A percentile compares a stretch with the other conserved stretches of the same genome.
Evolutionary conservation across 2,888 invertebrate genomes (phyloP).

Genomic region (Leptodirus hochenwartii): DNA sequence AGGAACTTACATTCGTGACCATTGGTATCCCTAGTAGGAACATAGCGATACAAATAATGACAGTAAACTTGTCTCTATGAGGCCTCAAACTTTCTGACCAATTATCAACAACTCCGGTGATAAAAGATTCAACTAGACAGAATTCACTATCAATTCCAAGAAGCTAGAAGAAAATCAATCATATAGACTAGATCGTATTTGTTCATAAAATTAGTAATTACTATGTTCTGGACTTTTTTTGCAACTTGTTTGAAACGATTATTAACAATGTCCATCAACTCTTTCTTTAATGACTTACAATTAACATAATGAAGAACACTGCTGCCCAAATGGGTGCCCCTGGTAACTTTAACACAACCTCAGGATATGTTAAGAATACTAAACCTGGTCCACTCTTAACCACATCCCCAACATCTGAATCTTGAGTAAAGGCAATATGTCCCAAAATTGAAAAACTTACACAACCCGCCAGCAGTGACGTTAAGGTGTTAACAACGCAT

Average conservation of each 20-base stretch:
- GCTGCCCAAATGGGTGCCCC: constrained; percentile 52
- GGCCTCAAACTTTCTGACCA: constrained; percentile 36
- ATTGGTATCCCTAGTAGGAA: constrained; percentile 75
- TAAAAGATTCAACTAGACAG: constrained; percentile 43
- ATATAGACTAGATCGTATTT: too few relatives aligned
- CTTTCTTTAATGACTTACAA: constrained; percentile 28
- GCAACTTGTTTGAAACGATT: too few relatives aligned
- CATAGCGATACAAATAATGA: constrained; percentile 58
- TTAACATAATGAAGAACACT: constrained; percentile 56
- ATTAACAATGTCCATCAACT: too few relatives aligned
- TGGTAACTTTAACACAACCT: constrained; percentile 53
- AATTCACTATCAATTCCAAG: constrained; percentile 60
- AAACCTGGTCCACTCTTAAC: constrained; percentile 50
- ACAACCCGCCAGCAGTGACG: constrained; percentile 54
- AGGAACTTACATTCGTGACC: constrained; percentile 50
- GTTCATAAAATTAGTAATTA: too few relatives aligned
- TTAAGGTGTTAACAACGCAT: constrained; percentile 50
- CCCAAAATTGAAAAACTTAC: constrained; percentile 62
- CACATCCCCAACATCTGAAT: constrained; percentile 30
- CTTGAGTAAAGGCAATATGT: constrained; percentile 40
- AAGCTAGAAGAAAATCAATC: constrained; percentile 28
- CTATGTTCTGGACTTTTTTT: too few relatives aligned
- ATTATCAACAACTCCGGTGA: constrained; percentile 38
- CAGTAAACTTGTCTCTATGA: constrained; percentile 46
- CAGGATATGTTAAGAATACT: constrained; percentile 57